Evolutionary conservation across 2,797 vertebrate species (phyloP), one percentile per base, ranked within the genome.

Genomic region (Phylloscopus collybita): DNA sequence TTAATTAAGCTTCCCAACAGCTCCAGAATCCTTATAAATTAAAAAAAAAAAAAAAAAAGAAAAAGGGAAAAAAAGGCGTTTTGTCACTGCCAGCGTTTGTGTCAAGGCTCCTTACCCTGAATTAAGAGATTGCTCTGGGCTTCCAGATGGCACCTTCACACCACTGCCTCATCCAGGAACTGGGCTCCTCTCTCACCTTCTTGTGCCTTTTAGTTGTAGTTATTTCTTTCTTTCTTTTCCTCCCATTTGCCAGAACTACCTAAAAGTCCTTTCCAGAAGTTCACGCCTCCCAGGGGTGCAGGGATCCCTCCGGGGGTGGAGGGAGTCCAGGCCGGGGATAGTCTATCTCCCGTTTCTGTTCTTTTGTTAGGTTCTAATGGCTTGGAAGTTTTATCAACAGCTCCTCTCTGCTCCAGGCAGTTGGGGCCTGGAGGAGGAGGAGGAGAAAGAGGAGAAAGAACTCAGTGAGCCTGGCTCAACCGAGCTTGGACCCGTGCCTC

Each of bases 351-450:
- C 75, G 26, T 80, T 96, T 93, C 88, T 91, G 59, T 74, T 67
- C 5, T 4, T 40, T 85, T 51, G 20, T 60, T 44, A 49, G 51
- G 66, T 79, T 92, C 56, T 88, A 83, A 69, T 7, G 27, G 72
- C 76, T 91, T 81, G 93, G 91, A 95, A 95, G 47, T 92, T 97
- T 97, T 95, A 97, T 96, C 90, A 95, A 95, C 69, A 8, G 21
- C 19, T 54, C 60, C 1, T 2, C 15, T 38, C 56, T 78, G 73
- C 59, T 76, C 5, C 19, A 95, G 69, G 62, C 36, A n/a, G 32
- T 1, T 76, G 34, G 36, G 73, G 75, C 72, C 75, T n/a, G 38
- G 12, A 59, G 42, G 16, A 51, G 30, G 47, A 27, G 32, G 17
- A 56, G 19, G 19, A 51, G 29, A 44, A 88, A 50, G 14, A 61